Evolutionary conservation across 2,888 invertebrate genomes (phyloP), one percentile per base, ranked within the genome.

Genomic region (Stratiomys singularior): DNA sequence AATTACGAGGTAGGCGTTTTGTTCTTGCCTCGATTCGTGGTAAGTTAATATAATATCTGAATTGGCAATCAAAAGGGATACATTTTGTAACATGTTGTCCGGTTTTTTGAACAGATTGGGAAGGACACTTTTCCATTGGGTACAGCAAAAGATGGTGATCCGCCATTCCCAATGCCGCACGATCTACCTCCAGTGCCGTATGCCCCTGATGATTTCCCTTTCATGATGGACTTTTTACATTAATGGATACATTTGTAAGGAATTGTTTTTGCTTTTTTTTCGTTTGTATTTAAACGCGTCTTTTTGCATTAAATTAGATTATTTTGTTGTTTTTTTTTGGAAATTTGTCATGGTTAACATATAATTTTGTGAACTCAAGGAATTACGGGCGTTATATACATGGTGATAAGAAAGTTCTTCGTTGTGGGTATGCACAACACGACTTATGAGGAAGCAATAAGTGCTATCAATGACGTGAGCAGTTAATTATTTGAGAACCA

Each of bases 1-100:
- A 97, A 96, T 60, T 98, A 95, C 84, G 98, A 99, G 87, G 93
- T 92, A 0, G 98, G 98, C 0, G 95, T 99, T 0, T 85, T 98
- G 64, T 94, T 97, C 82, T 82, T 98, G 60, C 98, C 98, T 0
- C 90, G 90, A 83, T 92, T 93, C 85, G 90, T 97, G 85, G 95
- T 96, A 85, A 90, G 93, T 88, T 83, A 85, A 23, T 18, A 47
- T 66, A 7, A n/a, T n/a, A n/a, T n/a, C n/a, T n/a, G n/a, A n/a
- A n/a, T 7, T 25, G 21, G 21, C 58, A 58, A n/a, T 11, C 18
- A 18, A 47, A 25, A 21, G 18, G 3, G 15, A 52, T 52, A 52
- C 3, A 52, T 9, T 9, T 52, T 52, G 52, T 9, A 52, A 9
- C 15, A 4, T 9, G 23, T 37, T 37, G 7, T n/a, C 15, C 4